These are phyloP conservation scores for Myiotriccus ornatus DNA, from an alignment of 2,797 vertebrate genomes.

Conservation along the genomic window DNA sequence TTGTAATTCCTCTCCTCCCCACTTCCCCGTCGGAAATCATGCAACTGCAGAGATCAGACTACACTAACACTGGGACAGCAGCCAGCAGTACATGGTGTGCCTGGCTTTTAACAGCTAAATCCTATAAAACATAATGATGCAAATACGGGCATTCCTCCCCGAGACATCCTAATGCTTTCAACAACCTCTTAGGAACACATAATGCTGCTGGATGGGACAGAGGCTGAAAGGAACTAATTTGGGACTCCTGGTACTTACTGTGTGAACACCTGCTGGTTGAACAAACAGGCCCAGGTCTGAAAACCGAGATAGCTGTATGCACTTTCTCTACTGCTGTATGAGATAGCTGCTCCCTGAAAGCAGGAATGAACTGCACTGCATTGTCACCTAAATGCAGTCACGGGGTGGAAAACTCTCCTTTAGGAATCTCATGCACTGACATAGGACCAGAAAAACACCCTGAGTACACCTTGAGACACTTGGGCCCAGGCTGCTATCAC, in stretches of 20 bases:
- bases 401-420: not conserved
- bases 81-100: not conserved
- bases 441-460: not conserved
- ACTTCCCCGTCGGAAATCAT: not conserved
- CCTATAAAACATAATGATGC: slow-evolving; percentile 39
- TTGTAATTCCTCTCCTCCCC: not conserved
- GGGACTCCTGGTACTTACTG: not conserved
- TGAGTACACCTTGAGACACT: not conserved
- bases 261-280: not conserved
- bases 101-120: slow-evolving; percentile 39
- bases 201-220: not conserved
- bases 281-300: not conserved
- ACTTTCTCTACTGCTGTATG: not conserved
- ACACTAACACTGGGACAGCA: not conserved
- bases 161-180: not conserved
- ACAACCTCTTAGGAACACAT: not conserved
- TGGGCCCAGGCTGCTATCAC: not conserved
- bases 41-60: not conserved
- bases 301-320: not conserved
- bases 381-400: not conserved
- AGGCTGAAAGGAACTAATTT: not conserved
- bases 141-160: not conserved
- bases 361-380: not conserved
- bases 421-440: not conserved
- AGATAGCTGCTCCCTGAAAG: not conserved